phyloP scores from a whole-genome alignment of 2,888 invertebrate species.

The Acrobasis repandana region DNA sequence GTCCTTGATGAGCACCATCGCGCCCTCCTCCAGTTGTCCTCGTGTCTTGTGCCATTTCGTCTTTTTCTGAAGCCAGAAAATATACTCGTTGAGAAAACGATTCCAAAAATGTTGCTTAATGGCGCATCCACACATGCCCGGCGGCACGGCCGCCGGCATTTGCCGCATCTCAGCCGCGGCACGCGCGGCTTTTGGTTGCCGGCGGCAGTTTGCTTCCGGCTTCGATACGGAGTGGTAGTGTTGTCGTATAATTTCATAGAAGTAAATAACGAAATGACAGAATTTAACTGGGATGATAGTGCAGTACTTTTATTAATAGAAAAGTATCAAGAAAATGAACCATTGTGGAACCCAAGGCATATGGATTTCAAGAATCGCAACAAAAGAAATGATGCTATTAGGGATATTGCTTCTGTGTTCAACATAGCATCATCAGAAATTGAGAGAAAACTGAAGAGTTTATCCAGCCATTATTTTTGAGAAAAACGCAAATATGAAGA shows the following conservation, averaged over 20 bases:
- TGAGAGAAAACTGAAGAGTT: slow-evolving; percentile 29
- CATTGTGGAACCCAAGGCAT: background rate
- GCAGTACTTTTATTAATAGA: background rate
- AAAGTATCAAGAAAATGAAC: slow-evolving; percentile 4
- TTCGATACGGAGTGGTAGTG: background rate
- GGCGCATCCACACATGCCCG: background rate
- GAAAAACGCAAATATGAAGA: background rate
- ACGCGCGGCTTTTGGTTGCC: background rate
- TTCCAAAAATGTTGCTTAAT: no score
- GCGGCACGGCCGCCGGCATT: background rate
- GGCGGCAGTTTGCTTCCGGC: background rate
- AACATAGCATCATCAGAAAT: slow-evolving; percentile 25
- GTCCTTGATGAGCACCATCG: no score
- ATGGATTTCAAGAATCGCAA: background rate
- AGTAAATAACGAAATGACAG: no score
- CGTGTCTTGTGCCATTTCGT: no score
- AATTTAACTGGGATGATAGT: background rate
- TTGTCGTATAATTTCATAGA: background rate
- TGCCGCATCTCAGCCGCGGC: background rate
- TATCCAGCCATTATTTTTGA: slow-evolving; percentile 24
- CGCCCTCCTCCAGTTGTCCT: no score
- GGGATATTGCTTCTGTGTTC: slow-evolving; percentile 19
- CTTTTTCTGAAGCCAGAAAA: no score
- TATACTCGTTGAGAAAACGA: no score
- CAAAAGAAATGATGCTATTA: background rate